Evolutionary conservation across 2,113 vertebrate genomes (phyloP).

Genomic region (Mormyrus lacerda): DNA sequence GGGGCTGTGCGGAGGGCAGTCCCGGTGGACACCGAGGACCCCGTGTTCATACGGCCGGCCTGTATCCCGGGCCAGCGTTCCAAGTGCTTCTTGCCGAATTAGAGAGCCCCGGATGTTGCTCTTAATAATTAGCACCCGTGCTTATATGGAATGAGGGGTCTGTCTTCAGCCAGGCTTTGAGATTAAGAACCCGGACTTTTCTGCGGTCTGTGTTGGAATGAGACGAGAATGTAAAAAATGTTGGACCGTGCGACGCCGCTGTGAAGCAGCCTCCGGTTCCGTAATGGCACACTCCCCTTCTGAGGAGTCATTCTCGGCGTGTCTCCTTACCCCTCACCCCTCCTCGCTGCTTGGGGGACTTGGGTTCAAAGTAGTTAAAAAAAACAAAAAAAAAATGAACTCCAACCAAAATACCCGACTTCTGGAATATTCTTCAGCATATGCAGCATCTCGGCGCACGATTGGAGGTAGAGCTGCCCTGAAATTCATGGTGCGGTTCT

Average conservation of each 20-base stretch:
- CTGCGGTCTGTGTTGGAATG: constrained; percentile 36
- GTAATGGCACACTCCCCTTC: constrained; percentile 24
- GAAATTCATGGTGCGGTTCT: constrained; percentile 20
- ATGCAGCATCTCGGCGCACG: constrained; percentile 3
- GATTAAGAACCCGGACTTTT: constrained; percentile 30
- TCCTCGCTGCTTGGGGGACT: not conserved
- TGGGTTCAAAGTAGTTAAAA: constrained; percentile 9
- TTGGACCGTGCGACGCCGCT: constrained; percentile 27
- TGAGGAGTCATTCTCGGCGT: constrained; percentile 13
- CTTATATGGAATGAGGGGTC: constrained; percentile 24
- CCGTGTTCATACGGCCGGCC: not conserved
- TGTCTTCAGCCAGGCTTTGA: constrained; percentile 12
- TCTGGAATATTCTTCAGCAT: constrained; percentile 5
- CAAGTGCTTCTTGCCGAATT: not conserved
- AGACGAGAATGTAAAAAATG: constrained; percentile 40
- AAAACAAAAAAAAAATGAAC: constrained; percentile 2
- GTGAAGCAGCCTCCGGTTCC: constrained; percentile 28
- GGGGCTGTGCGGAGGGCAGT: not conserved
- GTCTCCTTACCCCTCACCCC: constrained; percentile 24
- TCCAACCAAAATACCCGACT: not conserved
- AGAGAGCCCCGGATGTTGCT: constrained; percentile 14
- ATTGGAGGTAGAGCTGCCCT: not conserved
- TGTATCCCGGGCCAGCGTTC: not conserved
- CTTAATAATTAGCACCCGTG: constrained; percentile 12
- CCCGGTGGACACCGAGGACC: not conserved